These are phyloP conservation scores for Drosophila oshimai DNA, from an alignment of 1,140 invertebrate species.

Conservation along the genomic window DNA sequence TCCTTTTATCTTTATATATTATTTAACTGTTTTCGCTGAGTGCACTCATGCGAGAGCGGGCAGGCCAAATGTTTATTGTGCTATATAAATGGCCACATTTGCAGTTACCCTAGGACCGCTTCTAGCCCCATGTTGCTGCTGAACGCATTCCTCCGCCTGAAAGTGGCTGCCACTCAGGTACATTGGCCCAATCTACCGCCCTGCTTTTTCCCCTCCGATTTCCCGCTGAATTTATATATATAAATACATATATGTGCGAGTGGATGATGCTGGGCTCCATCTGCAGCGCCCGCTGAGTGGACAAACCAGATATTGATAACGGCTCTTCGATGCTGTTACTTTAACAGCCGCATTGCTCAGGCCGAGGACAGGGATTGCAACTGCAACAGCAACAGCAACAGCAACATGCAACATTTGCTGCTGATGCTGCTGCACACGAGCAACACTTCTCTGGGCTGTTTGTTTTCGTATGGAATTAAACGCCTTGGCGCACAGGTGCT, in stretches of 20 bases:
- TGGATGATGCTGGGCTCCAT: constrained; percentile 41
- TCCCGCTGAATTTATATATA: constrained; percentile 17
- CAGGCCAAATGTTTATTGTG: constrained; percentile 80
- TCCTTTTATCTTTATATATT: background rate
- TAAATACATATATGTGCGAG: constrained; percentile 14
- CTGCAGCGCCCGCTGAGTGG: constrained; percentile 69
- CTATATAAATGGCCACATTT: constrained; percentile 79
- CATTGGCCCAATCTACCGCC: constrained; percentile 80
- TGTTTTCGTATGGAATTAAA: constrained; percentile 77
- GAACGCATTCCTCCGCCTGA: constrained; percentile 75
- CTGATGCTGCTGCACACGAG: constrained; percentile 41
- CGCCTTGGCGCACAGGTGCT: constrained; percentile 69
- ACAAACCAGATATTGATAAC: constrained; percentile 83
- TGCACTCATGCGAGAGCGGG: constrained; percentile 59
- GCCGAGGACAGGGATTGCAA: constrained; percentile 44
- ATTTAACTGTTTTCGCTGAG: background rate
- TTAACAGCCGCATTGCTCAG: constrained; percentile 67
- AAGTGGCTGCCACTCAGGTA: constrained; percentile 79
- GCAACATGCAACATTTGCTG: constrained; percentile 71
- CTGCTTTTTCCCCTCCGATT: constrained; percentile 26
- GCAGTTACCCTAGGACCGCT: constrained; percentile 71
- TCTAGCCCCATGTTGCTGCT: constrained; percentile 32
- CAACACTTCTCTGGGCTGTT: constrained; percentile 67
- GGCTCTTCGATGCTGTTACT: constrained; percentile 81
- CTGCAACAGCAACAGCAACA: constrained; percentile 26